Conservation (phyloP, 1,140 invertebrate genomes). For the Druon quercuslanigerum region DNA sequence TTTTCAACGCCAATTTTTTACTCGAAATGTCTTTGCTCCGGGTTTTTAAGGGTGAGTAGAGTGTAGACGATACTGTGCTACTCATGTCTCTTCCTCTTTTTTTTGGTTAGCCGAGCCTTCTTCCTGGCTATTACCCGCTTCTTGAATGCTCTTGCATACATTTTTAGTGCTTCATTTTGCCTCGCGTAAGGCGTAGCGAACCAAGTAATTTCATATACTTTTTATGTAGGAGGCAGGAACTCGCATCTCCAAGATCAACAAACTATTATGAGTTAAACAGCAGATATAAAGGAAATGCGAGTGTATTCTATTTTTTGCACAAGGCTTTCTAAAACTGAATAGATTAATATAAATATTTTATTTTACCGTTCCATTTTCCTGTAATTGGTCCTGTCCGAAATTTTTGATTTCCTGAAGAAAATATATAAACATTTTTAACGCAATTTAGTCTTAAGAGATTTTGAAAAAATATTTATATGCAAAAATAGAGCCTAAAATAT, state of each 20-base stretch:
- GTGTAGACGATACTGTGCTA: slow-evolving; percentile 37
- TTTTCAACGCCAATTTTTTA: slow-evolving; percentile 49
- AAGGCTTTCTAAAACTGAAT: too few relatives aligned
- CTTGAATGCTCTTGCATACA: slow-evolving; percentile 21
- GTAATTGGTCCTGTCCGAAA: too few relatives aligned
- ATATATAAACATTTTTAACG: too few relatives aligned
- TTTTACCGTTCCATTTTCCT: too few relatives aligned
- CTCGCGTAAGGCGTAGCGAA: not conserved
- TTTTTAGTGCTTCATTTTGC: slow-evolving; percentile 15
- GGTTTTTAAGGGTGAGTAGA: slow-evolving; percentile 58
- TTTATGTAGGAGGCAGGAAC: not conserved
- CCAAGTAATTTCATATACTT: slow-evolving; percentile 5
- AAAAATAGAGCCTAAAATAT: too few relatives aligned
- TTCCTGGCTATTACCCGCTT: slow-evolving; percentile 20
- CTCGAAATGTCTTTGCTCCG: slow-evolving; percentile 53
- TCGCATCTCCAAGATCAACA: not conserved
- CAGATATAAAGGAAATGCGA: too few relatives aligned
- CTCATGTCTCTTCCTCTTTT: not conserved
- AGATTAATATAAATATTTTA: too few relatives aligned
- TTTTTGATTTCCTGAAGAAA: too few relatives aligned
- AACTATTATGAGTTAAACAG: not conserved
- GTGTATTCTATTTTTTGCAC: too few relatives aligned
- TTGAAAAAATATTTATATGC: too few relatives aligned
- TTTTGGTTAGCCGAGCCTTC: slow-evolving; percentile 7
- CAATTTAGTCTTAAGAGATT: too few relatives aligned